phyloP scores from a whole-genome alignment of 2,797 vertebrate species.

The Anguilla obscura region DNA sequence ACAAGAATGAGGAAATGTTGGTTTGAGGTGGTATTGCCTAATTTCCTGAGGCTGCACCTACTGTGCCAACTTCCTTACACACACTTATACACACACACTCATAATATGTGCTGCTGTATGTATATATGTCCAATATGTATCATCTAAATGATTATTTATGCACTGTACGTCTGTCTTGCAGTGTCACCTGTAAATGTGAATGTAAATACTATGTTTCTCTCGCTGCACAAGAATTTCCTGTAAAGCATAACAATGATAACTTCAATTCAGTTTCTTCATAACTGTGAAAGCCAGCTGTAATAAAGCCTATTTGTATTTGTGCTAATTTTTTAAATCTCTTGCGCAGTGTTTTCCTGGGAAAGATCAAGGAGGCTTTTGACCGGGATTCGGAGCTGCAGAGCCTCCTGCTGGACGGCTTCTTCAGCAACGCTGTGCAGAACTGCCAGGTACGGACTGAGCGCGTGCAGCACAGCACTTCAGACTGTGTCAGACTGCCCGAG shows the following conservation, averaged over 20 bases:
- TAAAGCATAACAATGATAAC: neutral
- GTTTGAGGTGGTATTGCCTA: conserved; percentile 35
- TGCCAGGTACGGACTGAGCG: conserved; percentile 81
- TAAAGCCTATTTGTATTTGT: conserved; percentile 15
- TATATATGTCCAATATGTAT: no score
- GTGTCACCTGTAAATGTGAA: neutral
- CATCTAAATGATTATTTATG: no score
- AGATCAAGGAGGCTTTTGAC: conserved; percentile 97
- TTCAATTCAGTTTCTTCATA: neutral
- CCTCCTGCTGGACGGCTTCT: conserved; percentile 88
- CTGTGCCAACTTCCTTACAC: neutral
- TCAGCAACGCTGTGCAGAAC: conserved; percentile 84
- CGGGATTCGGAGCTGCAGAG: conserved; percentile 83
- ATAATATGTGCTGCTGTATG: neutral
- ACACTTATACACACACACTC: neutral
- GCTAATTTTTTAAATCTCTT: neutral
- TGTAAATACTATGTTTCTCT: neutral
- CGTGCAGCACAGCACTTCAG: conserved; percentile 9
- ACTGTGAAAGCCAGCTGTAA: neutral
- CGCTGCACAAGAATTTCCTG: neutral
- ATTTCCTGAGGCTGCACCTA: conserved; percentile 25
- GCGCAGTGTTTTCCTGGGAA: conserved; percentile 89
- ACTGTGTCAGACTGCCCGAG: no score
- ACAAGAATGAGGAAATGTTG: conserved; percentile 52
- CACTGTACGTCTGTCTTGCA: no score